phyloP scores from a whole-genome alignment of 2,113 vertebrate genomes.

The Garra rufa region DNA sequence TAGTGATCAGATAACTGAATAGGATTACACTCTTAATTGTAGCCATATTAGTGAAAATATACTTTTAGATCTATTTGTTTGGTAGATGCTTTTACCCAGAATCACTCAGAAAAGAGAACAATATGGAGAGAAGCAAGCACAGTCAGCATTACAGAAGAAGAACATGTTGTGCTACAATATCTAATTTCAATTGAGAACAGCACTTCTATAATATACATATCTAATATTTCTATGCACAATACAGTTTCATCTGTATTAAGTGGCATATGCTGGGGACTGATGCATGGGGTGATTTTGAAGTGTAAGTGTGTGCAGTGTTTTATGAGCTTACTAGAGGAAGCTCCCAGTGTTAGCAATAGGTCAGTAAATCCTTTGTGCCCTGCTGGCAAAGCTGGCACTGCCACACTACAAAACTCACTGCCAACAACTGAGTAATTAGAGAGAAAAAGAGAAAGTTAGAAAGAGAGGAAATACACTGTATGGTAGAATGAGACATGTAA shows the following conservation, averaged over 20 bases:
- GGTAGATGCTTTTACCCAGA: neutral
- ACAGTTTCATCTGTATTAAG: neutral
- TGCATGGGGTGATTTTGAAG: conserved; percentile 32
- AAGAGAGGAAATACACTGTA: neutral
- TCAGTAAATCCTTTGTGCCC: conserved; percentile 57
- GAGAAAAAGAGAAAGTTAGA: conserved; percentile 18
- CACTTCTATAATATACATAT: neutral
- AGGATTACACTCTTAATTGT: neutral
- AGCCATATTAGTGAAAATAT: neutral
- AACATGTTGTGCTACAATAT: neutral
- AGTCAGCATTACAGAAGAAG: neutral
- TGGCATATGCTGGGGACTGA: conserved; percentile 25
- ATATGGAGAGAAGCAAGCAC: neutral
- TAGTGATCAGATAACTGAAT: neutral
- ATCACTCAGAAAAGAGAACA: neutral
- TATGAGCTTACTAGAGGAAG: conserved; percentile 44
- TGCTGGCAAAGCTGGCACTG: conserved; percentile 52
- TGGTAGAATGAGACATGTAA: conserved; percentile 28
- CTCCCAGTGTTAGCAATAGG: conserved; percentile 51
- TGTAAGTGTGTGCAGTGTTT: conserved; percentile 31
- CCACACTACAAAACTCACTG: conserved; percentile 30
- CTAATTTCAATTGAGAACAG: neutral
- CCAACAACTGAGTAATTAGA: conserved; percentile 46
- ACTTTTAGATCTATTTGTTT: neutral
- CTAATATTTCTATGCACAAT: neutral